A percentile compares a stretch with the other conserved stretches of the same genome.
phyloP scores from a whole-genome alignment of 2,888 invertebrate species.

The Lasioglossum oenotherae region DNA sequence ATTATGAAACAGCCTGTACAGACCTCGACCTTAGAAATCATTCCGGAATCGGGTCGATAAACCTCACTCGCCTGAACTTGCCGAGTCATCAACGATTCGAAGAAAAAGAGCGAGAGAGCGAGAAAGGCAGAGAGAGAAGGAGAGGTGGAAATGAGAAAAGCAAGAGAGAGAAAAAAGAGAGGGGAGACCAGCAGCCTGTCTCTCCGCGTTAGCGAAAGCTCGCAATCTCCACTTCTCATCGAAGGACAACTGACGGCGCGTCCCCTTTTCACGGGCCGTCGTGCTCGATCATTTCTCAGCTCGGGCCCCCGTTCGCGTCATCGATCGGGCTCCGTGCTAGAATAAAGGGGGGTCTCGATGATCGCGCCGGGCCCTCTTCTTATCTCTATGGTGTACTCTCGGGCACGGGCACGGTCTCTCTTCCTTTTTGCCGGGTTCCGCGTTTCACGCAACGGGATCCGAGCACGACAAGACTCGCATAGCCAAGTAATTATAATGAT shows the following conservation, averaged over 20 bases:
- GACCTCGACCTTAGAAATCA: slow-evolving; percentile 5
- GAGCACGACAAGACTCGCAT: slow-evolving; percentile 45
- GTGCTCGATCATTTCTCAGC: slow-evolving; percentile 35
- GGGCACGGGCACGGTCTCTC: slow-evolving; percentile 1
- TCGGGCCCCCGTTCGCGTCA: slow-evolving; percentile 17
- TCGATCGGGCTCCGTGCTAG: slow-evolving; percentile 27
- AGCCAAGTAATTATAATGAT: slow-evolving; percentile 12
- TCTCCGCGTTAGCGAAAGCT: neutral
- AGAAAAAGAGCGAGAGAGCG: neutral
- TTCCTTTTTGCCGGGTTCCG: slow-evolving; percentile 56
- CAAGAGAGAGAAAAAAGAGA: neutral
- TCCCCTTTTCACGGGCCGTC: slow-evolving; percentile 39
- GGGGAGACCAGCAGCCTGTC: neutral
- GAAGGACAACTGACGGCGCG: neutral
- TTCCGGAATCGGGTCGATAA: slow-evolving; percentile 25
- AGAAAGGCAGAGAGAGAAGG: neutral
- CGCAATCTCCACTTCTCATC: neutral
- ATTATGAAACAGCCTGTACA: slow-evolving; percentile 1
- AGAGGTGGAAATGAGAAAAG: neutral
- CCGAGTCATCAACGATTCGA: slow-evolving; percentile 16
- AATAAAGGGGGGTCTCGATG: neutral
- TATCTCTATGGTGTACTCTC: slow-evolving; percentile 40
- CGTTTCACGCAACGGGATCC: slow-evolving; percentile 63
- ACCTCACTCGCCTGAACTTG: slow-evolving; percentile 3
- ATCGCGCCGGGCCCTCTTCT: neutral